Conservation (phyloP, 2,797 vertebrate species). For the Pyrrhura leucotis region DNA sequence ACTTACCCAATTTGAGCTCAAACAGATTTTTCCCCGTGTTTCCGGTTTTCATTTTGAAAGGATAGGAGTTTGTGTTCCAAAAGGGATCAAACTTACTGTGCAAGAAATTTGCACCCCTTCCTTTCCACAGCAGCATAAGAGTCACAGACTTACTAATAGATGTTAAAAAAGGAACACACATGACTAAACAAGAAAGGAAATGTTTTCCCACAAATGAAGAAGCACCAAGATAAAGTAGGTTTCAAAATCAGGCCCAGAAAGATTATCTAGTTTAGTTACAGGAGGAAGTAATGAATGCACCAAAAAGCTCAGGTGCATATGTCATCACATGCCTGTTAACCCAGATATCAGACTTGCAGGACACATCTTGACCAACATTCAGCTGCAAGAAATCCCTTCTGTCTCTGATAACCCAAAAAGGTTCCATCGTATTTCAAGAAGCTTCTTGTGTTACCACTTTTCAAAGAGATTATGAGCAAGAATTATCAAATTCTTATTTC, state of each 20-base stretch:
- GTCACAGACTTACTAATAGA: not conserved
- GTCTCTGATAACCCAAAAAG: not conserved
- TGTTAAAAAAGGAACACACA: not conserved
- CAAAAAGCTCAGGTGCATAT: not conserved
- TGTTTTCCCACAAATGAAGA: not conserved
- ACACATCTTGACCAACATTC: not conserved
- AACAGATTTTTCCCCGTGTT: accelerated
- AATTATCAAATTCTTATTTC: not conserved
- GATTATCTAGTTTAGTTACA: not conserved
- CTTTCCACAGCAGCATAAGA: not conserved
- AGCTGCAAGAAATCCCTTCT: not conserved
- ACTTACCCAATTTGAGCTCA: not conserved
- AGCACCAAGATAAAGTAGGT: not conserved
- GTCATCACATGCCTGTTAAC: not conserved
- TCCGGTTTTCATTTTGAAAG: not conserved
- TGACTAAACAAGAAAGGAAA: not conserved
- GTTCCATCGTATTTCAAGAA: not conserved
- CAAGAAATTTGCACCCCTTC: not conserved
- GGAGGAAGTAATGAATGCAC: not conserved
- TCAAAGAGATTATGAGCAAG: not conserved
- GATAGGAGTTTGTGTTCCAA: not conserved
- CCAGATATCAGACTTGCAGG: not conserved
- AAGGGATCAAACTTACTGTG: not conserved
- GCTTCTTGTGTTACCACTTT: not conserved
- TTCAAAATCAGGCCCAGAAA: not conserved